Evolutionary conservation across 2,113 vertebrate genomes (phyloP).

Genomic region (Ameiurus melas): DNA sequence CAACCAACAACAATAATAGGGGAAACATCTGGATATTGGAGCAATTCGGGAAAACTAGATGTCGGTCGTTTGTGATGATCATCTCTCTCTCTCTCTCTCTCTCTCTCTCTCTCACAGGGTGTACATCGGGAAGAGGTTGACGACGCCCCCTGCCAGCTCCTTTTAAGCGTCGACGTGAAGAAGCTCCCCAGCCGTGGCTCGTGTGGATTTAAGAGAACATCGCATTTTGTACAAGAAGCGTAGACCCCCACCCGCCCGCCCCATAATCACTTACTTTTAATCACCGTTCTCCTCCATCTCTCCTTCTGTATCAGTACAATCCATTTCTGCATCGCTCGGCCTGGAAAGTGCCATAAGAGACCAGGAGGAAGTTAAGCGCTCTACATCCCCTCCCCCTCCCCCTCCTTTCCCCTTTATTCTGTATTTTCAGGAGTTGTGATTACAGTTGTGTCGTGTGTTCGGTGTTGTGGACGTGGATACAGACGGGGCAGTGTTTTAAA

Average conservation of each 20-base stretch:
- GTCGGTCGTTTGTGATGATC: no score
- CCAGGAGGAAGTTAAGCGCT: neutral
- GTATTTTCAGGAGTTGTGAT: neutral
- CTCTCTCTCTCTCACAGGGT: constrained; percentile 72
- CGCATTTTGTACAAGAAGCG: constrained; percentile 76
- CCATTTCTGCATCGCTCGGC: neutral
- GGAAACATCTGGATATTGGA: neutral
- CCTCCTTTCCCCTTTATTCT: neutral
- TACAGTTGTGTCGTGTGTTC: neutral
- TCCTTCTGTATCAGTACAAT: constrained; percentile 34
- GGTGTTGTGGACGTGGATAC: neutral
- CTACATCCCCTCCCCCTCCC: neutral
- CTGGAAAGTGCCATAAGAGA: constrained; percentile 18
- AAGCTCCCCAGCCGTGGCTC: constrained; percentile 59
- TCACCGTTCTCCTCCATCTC: neutral
- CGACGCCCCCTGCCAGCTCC: constrained; percentile 87
- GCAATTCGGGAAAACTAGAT: neutral
- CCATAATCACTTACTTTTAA: neutral
- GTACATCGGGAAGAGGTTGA: constrained; percentile 95
- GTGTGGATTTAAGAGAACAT: constrained; percentile 70
- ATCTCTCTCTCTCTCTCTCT: neutral
- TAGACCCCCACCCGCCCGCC: constrained; percentile 8
- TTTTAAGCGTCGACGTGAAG: constrained; percentile 76
- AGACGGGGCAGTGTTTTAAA: constrained; percentile 29
- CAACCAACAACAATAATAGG: neutral